Conservation (phyloP, 2,113 vertebrate genomes). For the Cynocephalus volans region DNA sequence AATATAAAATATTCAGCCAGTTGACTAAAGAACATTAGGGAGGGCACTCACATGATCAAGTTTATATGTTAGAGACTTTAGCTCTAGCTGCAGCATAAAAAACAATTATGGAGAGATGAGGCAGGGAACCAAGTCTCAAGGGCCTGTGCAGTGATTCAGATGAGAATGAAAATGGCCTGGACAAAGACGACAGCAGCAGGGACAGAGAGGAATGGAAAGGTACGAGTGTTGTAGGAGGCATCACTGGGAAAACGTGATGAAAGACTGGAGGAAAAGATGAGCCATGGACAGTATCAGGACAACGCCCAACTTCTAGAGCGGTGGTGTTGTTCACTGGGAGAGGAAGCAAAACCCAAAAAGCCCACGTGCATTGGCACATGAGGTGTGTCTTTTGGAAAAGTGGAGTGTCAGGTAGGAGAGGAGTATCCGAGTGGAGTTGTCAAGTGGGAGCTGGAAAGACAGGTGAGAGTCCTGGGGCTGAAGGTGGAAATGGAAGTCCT, state of each 20-base stretch:
- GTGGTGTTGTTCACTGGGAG: not conserved
- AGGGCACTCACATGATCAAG: not conserved
- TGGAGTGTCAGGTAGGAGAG: not conserved
- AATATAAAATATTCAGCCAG: not conserved
- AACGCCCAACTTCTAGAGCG: too few relatives aligned
- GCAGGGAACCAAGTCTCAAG: not conserved
- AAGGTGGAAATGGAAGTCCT: not conserved
- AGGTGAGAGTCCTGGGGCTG: not conserved
- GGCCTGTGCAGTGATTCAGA: not conserved
- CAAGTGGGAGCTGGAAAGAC: not conserved
- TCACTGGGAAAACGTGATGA: too few relatives aligned
- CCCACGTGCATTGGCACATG: not conserved
- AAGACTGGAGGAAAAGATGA: not conserved
- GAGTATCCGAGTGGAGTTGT: too few relatives aligned
- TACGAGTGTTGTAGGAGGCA: not conserved
- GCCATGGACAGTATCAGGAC: too few relatives aligned
- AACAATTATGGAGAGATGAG: not conserved
- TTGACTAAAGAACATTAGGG: not conserved
- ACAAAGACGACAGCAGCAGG: not conserved
- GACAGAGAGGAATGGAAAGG: not conserved
- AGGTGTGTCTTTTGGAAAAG: not conserved
- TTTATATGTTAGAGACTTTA: not conserved
- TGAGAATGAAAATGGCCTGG: not conserved
- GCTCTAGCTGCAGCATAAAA: not conserved
- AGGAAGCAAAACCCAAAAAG: not conserved